Base-by-base conservation (phyloP, 2,113 vertebrate genomes). In the Marmota flaviventris region DNA sequence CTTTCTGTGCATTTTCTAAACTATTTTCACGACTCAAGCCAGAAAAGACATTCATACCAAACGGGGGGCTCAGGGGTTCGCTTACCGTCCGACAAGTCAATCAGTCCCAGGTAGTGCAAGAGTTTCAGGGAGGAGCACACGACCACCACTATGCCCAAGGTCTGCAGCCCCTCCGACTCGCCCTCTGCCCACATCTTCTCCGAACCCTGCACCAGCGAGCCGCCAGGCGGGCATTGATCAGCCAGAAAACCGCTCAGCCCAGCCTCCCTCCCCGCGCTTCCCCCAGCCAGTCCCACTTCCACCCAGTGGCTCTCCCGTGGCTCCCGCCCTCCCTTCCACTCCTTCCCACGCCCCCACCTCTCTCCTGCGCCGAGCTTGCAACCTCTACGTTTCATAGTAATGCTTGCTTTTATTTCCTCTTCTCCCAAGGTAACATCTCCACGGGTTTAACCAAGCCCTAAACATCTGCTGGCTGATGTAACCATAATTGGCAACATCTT, bases 81-180 rank as follows among this genome's bases (percentile, higher is more conserved):
- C 99, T 99, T 99, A 99, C 99, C 99, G 96, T 99, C 99, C 48
- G 98, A 98, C 45, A 99, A 99, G 93, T 98, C 98, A 98, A 99
- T 99, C 97, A 99, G 98, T 98, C 99, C 99, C 10, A 99, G 98
- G 27, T 99, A 98, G 97, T 99, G 99, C 98, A 99, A 98, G 97
- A 99, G 99, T 99, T 99, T 99, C 97, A 99, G 97, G 83, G 99
- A 99, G 72, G 99, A 99, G 96, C 99, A 99, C 93, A 99, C 97
- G 97, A 99, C 97, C 98, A 99, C 98, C 94, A 99, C 98, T 97
- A 99, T 99, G 45, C 98, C 99, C 95, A 99, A 76, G 8, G 99
- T 99, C 58, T 99, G 99, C 11, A 99, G 98, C 69, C 99, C 99
- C 92, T 99, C 99, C 1, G 99, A 99, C 96, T 98, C 98, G 76